Evolutionary conservation across 2,113 vertebrate genomes (phyloP).

Genomic region (Hystrix cristata): DNA sequence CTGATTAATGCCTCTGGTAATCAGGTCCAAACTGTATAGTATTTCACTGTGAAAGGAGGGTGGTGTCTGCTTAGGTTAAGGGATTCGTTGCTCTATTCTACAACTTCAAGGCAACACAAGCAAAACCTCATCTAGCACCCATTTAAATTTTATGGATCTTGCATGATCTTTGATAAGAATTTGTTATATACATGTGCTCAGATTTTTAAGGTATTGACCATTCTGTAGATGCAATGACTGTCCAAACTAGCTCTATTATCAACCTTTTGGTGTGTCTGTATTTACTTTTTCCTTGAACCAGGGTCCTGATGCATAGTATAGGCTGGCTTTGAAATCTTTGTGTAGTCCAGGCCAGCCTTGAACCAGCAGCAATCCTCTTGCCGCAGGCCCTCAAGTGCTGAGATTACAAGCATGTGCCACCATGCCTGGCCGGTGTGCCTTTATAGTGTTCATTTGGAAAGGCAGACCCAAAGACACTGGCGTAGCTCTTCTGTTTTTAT

Average conservation of each 20-base stretch:
- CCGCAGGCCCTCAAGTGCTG: too few species aligned
- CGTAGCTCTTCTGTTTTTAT: constrained; percentile 72
- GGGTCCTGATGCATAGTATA: too few species aligned
- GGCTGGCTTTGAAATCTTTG: too few species aligned
- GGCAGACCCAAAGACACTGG: constrained; percentile 30
- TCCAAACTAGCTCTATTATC: not conserved
- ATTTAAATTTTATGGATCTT: not conserved
- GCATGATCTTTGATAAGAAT: constrained; percentile 17
- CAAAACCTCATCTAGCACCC: constrained; percentile 17
- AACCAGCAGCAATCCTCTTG: too few species aligned
- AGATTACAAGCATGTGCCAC: too few species aligned
- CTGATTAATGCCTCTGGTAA: constrained; percentile 65
- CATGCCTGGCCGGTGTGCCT: too few species aligned
- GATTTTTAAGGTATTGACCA: not conserved
- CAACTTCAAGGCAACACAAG: not conserved
- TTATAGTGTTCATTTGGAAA: constrained; percentile 46
- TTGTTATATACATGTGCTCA: not conserved
- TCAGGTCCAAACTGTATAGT: constrained; percentile 56
- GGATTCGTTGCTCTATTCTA: constrained; percentile 13
- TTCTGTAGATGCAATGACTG: not conserved
- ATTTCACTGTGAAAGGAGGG: not conserved
- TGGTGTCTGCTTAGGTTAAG: constrained; percentile 26
- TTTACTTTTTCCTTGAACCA: too few species aligned
- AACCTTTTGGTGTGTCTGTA: not conserved
- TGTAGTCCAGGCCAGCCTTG: too few species aligned